Evolutionary conservation across 2,797 vertebrate genomes (phyloP).

Genomic region (Enteromius trimaculatus): DNA sequence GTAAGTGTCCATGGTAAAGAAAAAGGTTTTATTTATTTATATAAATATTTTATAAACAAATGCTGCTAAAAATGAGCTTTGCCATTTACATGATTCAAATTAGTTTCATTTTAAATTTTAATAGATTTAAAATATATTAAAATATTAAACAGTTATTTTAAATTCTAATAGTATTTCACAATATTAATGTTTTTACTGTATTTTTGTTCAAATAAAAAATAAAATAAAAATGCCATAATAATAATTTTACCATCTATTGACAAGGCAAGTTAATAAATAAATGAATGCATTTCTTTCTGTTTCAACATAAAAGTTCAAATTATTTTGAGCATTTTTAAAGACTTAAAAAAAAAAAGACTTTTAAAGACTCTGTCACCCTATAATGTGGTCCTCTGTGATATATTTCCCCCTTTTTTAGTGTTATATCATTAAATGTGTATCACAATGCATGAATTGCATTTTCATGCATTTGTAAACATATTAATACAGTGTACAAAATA

Average conservation of each 20-base stretch:
- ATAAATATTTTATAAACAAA: not conserved
- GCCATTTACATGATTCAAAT: not conserved
- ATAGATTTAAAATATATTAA: not conserved
- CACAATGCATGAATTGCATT: not conserved
- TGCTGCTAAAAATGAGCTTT: not conserved
- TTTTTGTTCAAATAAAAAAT: not conserved
- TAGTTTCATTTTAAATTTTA: not conserved
- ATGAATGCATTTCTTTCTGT: not conserved
- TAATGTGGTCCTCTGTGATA: not conserved
- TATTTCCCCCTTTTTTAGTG: not conserved
- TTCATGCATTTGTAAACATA: not conserved
- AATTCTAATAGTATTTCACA: not conserved
- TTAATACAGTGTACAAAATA: not conserved
- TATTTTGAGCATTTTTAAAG: not conserved
- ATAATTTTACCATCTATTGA: not conserved
- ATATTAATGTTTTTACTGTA: not conserved
- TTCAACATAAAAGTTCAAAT: not conserved
- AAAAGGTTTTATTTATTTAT: not conserved
- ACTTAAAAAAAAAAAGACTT: too few relatives aligned
- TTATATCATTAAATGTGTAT: not conserved
- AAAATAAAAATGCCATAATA: not conserved
- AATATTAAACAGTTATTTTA: not conserved
- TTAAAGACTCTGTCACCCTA: not conserved
- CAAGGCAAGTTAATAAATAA: too few relatives aligned
- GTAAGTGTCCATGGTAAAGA: not conserved